Base-by-base conservation (phyloP, 2,113 vertebrate genomes). In the Dicentrarchus labrax region DNA sequence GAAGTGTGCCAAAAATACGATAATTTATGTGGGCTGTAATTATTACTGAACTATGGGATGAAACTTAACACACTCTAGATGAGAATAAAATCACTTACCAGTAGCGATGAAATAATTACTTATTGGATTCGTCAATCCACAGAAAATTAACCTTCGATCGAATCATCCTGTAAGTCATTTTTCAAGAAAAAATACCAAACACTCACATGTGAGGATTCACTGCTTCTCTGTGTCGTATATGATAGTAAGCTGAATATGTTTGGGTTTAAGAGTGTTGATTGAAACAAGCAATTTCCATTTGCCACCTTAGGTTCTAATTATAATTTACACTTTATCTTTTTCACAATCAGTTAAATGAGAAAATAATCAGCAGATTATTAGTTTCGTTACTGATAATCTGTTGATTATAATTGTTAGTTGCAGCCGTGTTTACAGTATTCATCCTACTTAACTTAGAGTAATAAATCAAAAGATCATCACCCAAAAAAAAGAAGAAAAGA, bases 401-500 rank as follows among this genome's bases (percentile, higher is more conserved):
- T 68, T 51, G 36, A 75, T 82, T 62, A 19, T 48, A 51, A 57
- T 15, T 1, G 56, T 56, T 36, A 6, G 24, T 79, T 71, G 2
- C 16, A 24, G 36, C 30, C 24, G 0, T 48, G 2, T n/a, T 48
- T 43, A 50, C n/a, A 51, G n/a, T 69, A 51, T 71, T 59, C 24
- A 59, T 57, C 15, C 50, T 12, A 13, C 59, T n/a, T 65, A 16
- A 24, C 21, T 36, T 68, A 43, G 48, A 64, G 17, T 50, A 64
- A 64, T 60, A 64, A 38, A 64, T 78, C 39, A 19, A 36, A 11
- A 59, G 6, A 36, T 22, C 65, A 71, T 22, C 54, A 59, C 8
- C 71, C 24, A n/a, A 53, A 65, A 72, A 59, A 72, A n/a, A 8
- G 41, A 15, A 78, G 81, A 43, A 60, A 30, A 65, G 50, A 30